phyloP scores from a whole-genome alignment of 2,113 vertebrate genomes.

The Sander vitreus region DNA sequence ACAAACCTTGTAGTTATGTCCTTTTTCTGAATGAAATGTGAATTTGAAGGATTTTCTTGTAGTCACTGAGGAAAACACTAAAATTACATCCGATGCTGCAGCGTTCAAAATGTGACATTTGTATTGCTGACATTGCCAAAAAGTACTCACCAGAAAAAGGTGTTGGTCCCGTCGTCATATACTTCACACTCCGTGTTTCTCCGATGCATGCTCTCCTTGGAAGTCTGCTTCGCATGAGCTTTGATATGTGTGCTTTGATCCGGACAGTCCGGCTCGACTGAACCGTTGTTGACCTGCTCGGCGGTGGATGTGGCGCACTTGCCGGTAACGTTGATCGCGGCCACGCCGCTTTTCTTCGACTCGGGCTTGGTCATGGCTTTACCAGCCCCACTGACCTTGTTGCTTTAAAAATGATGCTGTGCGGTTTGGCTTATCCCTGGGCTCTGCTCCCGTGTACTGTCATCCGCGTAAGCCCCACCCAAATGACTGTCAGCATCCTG shows the following conservation, averaged over 20 bases:
- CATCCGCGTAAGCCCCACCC: slow-evolving; percentile 73
- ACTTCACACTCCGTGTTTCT: slow-evolving; percentile 92
- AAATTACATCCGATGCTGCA: background rate
- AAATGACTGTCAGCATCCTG: slow-evolving; percentile 70
- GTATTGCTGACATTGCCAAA: background rate
- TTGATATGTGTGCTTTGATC: slow-evolving; percentile 41
- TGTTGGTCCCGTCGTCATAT: slow-evolving; percentile 97
- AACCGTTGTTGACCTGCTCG: slow-evolving; percentile 72
- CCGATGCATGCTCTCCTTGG: slow-evolving; percentile 75
- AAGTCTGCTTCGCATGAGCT: slow-evolving; percentile 74
- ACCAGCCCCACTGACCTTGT: background rate
- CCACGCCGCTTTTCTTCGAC: slow-evolving; percentile 67
- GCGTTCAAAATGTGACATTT: background rate
- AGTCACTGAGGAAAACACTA: no score
- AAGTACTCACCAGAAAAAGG: slow-evolving; percentile 95
- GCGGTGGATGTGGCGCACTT: slow-evolving; percentile 56
- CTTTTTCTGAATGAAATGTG: background rate
- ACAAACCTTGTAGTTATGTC: background rate
- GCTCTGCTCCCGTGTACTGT: slow-evolving; percentile 39
- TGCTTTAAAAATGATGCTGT: slow-evolving; percentile 12
- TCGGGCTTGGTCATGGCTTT: slow-evolving; percentile 81
- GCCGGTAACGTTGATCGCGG: slow-evolving; percentile 24
- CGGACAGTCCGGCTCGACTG: slow-evolving; percentile 51
- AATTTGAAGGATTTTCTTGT: background rate
- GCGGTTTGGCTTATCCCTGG: slow-evolving; percentile 32